phyloP scores from a whole-genome alignment of 2,888 invertebrate genomes.

The Leucophenga maculata region DNA sequence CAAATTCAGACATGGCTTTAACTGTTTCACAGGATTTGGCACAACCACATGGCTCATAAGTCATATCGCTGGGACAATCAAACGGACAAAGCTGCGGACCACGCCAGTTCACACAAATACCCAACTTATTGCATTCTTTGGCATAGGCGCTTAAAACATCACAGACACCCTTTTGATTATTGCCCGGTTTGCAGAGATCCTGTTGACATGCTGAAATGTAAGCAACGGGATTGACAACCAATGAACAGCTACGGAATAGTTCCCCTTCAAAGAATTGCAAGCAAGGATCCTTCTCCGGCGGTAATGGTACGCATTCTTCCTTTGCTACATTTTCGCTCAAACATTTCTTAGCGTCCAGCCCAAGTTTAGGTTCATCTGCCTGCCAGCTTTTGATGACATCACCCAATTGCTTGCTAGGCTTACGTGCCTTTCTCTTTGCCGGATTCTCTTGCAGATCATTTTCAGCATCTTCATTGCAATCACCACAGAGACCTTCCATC shows the following conservation, averaged over 20 bases:
- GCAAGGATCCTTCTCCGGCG: conserved; percentile 79
- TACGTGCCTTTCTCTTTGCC: conserved; percentile 63
- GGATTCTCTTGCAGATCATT: conserved; percentile 76
- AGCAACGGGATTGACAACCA: conserved; percentile 79
- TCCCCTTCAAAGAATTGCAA: conserved; percentile 75
- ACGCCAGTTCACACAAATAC: conserved; percentile 85
- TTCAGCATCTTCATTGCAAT: conserved; percentile 77
- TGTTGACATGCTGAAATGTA: conserved; percentile 81
- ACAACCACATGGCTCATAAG: conserved; percentile 69
- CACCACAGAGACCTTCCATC: conserved; percentile 87
- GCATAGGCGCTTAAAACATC: conserved; percentile 81
- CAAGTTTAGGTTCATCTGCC: conserved; percentile 73
- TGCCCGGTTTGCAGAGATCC: conserved; percentile 76
- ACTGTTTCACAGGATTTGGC: conserved; percentile 68
- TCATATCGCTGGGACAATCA: conserved; percentile 73
- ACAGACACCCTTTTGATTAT: conserved; percentile 77
- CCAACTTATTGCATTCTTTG: conserved; percentile 79
- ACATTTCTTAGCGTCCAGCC: conserved; percentile 73
- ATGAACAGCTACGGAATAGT: conserved; percentile 80
- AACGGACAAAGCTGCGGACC: conserved; percentile 78
- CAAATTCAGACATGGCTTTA: conserved; percentile 58
- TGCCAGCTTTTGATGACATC: conserved; percentile 76
- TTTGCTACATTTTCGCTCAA: conserved; percentile 73
- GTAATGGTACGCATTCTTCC: conserved; percentile 74
- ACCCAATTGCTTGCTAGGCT: conserved; percentile 47